Conservation (phyloP, 2,797 vertebrate genomes). For the Muscicapa comitata region DNA sequence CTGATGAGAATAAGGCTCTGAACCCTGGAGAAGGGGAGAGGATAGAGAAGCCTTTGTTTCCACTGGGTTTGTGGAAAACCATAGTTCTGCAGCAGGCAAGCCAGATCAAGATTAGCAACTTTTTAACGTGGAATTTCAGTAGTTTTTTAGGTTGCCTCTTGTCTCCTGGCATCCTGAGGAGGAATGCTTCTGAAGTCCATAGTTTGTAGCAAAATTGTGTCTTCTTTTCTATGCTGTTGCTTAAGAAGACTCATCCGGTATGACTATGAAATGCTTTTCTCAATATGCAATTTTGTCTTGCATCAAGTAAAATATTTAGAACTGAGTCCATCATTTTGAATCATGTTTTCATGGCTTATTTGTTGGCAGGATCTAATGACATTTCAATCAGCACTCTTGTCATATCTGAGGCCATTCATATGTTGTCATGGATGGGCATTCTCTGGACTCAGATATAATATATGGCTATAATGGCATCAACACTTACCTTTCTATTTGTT, state of each 20-base stretch:
- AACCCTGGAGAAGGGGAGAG: neutral
- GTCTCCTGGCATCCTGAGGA: neutral
- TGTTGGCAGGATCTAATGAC: neutral
- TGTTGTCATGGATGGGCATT: neutral
- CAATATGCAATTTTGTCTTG: neutral
- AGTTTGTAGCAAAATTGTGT: neutral
- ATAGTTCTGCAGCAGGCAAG: neutral
- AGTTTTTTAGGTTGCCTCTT: neutral
- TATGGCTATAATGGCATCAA: neutral
- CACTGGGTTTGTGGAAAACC: neutral
- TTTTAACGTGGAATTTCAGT: neutral
- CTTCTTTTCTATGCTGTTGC: neutral
- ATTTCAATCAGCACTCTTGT: neutral
- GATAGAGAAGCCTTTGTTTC: neutral
- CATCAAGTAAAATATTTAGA: neutral
- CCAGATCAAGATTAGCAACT: neutral
- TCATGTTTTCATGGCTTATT: neutral
- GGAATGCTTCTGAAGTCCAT: neutral
- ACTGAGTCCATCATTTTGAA: neutral
- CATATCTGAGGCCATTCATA: neutral
- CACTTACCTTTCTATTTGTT: neutral
- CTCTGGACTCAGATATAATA: neutral
- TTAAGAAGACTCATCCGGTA: neutral
- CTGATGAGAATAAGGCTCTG: neutral
- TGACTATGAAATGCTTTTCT: neutral